These are phyloP conservation scores for Caenorhabditis remanei DNA, from an alignment of 1,140 invertebrate species.

Conservation along the genomic window DNA sequence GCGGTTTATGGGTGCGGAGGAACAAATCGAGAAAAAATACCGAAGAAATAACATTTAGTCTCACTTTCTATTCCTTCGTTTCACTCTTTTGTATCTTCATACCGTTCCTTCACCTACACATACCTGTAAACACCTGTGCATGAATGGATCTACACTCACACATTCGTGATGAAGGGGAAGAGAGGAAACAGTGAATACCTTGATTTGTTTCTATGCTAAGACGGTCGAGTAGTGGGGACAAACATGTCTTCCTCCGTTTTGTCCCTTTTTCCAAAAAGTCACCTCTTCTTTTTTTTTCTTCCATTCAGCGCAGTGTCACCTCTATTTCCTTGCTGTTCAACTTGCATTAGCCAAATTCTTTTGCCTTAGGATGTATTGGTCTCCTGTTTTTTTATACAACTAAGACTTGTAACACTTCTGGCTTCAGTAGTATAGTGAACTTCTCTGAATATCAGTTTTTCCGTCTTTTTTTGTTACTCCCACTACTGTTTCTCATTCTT, in stretches of 20 bases:
- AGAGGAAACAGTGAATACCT: background rate
- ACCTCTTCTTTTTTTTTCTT: background rate
- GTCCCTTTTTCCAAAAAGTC: slow-evolving; percentile 27
- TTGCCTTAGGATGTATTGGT: background rate
- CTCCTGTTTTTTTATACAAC: background rate
- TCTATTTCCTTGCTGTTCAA: background rate
- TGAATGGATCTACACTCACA: background rate
- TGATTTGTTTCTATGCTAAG: slow-evolving; percentile 27
- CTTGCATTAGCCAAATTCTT: slow-evolving; percentile 42
- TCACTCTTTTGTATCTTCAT: background rate
- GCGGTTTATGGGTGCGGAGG: slow-evolving; percentile 29
- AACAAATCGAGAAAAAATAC: background rate
- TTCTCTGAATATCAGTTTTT: background rate
- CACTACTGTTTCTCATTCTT: no score
- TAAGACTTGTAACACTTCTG: background rate
- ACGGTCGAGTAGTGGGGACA: slow-evolving; percentile 6
- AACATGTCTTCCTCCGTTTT: slow-evolving; percentile 25
- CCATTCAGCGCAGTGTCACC: slow-evolving; percentile 44
- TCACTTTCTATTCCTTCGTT: background rate
- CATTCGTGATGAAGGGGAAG: background rate
- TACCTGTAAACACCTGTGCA: slow-evolving; percentile 18
- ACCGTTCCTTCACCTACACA: background rate
- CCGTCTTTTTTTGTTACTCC: background rate
- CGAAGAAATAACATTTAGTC: background rate
- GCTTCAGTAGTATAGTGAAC: no score